Conservation (phyloP, 2,113 vertebrate species). For the Neomonachus schauinslandi region DNA sequence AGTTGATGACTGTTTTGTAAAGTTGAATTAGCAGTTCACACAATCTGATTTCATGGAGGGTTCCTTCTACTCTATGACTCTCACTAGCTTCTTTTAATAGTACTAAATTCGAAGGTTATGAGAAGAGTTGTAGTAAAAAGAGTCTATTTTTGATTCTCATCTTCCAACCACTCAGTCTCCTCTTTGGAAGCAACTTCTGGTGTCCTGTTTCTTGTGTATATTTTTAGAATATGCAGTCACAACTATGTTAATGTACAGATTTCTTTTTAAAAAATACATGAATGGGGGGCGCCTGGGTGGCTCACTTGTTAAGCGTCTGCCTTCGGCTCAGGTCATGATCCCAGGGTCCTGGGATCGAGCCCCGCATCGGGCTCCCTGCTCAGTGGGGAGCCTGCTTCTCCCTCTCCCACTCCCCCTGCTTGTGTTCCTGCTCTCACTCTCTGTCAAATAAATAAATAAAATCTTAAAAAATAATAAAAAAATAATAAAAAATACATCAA, state of each 20-base stretch:
- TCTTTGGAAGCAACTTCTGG: neutral
- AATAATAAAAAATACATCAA: neutral
- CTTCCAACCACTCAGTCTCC: neutral
- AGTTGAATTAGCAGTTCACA: neutral
- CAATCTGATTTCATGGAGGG: neutral
- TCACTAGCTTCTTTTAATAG: neutral
- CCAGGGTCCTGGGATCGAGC: too few relatives aligned
- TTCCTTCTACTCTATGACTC: neutral
- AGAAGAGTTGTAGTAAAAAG: neutral
- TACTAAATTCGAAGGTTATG: neutral
- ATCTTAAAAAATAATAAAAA: too few relatives aligned
- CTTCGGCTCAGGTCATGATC: too few relatives aligned
- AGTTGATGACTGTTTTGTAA: neutral
- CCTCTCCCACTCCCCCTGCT: too few relatives aligned
- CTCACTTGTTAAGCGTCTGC: too few relatives aligned
- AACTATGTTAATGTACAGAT: neutral
- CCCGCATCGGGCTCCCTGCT: too few relatives aligned
- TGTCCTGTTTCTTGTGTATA: neutral
- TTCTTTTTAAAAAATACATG: neutral
- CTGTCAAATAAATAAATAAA: too few relatives aligned
- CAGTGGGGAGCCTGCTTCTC: too few relatives aligned
- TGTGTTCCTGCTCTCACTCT: too few relatives aligned
- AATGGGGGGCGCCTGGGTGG: too few relatives aligned
- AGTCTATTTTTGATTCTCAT: neutral
- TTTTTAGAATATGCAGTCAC: constrained; percentile 10